Conservation (phyloP, 1,140 invertebrate species). For the Heliconius hermathena region DNA sequence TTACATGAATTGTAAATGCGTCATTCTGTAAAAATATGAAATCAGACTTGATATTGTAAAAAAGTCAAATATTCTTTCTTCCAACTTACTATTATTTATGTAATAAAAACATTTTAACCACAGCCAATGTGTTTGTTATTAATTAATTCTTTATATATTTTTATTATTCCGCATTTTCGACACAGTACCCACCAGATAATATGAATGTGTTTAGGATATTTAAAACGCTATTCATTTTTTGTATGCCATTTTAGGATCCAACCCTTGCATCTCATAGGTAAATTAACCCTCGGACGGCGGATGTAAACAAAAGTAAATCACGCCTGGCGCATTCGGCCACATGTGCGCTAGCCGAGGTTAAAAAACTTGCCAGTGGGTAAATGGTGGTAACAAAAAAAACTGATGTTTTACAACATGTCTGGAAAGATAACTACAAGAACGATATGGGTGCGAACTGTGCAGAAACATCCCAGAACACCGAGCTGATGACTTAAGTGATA, state of each 20-base stretch:
- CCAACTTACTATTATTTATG: too few relatives aligned
- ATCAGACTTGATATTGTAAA: too few relatives aligned
- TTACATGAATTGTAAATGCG: too few relatives aligned
- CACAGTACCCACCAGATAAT: not conserved
- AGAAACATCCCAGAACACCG: slow-evolving; percentile 42
- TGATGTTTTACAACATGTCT: slow-evolving; percentile 58
- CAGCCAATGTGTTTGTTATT: not conserved
- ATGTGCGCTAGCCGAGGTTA: slow-evolving; percentile 62
- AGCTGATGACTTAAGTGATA: slow-evolving; percentile 35
- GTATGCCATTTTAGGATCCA: slow-evolving; percentile 49
- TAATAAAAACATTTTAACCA: too few relatives aligned
- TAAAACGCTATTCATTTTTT: slow-evolving; percentile 37
- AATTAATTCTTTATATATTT: not conserved
- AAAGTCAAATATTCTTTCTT: too few relatives aligned
- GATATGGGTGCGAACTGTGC: slow-evolving; percentile 45
- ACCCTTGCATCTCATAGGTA: slow-evolving; percentile 57
- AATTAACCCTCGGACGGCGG: slow-evolving; percentile 65
- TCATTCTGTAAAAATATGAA: too few relatives aligned
- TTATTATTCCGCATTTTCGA: not conserved
- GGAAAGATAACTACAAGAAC: slow-evolving; percentile 47
- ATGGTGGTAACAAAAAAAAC: slow-evolving; percentile 48
- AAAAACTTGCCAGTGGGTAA: slow-evolving; percentile 54
- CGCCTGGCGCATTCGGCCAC: slow-evolving; percentile 49
- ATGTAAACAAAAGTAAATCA: slow-evolving; percentile 72
- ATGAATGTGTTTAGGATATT: slow-evolving; percentile 14